Evolutionary conservation across 2,113 vertebrate species (phyloP), one percentile per base, ranked within the genome.

Genomic region (Prionailurus bengalensis): DNA sequence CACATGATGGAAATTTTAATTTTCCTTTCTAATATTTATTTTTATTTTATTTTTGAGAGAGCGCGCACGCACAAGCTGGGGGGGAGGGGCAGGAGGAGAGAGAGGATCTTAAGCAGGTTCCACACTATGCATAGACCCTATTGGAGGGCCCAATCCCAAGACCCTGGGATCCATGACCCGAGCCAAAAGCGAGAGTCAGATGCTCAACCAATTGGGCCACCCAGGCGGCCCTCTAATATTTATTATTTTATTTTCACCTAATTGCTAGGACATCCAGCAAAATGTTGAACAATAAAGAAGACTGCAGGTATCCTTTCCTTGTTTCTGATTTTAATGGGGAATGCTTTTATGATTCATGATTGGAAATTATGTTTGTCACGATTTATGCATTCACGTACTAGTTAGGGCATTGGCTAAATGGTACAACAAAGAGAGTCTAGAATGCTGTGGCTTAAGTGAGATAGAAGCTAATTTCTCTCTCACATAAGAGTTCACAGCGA

Each of bases 231-330:
- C 55, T 81, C 51, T 73, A 48, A 58, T 63, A 25, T 61, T 74
- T 73, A n/a, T 71, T 70, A 51, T 87, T 93, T 95, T 71, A 63
- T 70, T 93, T 36, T 86, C 63, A 93, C 23, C 53, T 89, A 71
- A 61, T 61, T 93, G 45, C 58, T 14, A 58, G 55, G 80, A 65
- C 36, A 55, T 84, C 53, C 51, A 66, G 14, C 3, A 39, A 81
- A 66, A 55, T 93, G 87, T 33, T 45, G 55, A 55, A 4, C 10
- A 74, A 74, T 42, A 19, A 13, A 83, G 71, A 76, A 21, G n/a
- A 63, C 7, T 48, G 51, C 68, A 58, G 51, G 14, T 65, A 83
- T 63, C 42, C 5, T 85, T 82, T 45, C 66, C 89, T 45, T 42
- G 36, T 70, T 90, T 36, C 53, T 23, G 48, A 25, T 27, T 94